phyloP scores from a whole-genome alignment of 2,113 vertebrate species.

The Cebidichthys violaceus region DNA sequence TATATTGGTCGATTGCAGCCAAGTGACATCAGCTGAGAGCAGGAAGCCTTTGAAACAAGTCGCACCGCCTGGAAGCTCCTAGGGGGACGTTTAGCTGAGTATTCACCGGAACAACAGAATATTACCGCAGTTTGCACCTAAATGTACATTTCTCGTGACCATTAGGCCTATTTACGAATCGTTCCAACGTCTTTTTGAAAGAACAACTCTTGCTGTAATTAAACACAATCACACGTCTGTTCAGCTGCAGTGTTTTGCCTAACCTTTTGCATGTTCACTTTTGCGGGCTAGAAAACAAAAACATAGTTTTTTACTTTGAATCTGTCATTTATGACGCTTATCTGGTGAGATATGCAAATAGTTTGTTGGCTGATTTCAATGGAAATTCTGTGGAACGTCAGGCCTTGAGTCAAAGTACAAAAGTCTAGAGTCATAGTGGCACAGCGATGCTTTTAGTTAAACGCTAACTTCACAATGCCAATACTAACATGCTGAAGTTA shows the following conservation, averaged over 20 bases:
- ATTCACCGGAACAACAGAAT: not conserved
- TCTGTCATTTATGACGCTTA: not conserved
- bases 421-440: not conserved
- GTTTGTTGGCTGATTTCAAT: not conserved
- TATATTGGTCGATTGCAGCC: not conserved
- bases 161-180: not conserved
- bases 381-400: not conserved
- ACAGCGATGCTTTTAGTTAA: not conserved
- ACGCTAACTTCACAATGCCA: too few relatives aligned
- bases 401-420: not conserved
- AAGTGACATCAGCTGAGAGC: constrained; percentile 31
- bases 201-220: not conserved
- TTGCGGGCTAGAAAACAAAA: not conserved
- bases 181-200: not conserved
- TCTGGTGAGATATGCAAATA: not conserved
- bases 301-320: not conserved
- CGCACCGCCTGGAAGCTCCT: not conserved
- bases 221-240: not conserved
- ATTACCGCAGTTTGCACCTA: not conserved
- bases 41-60: constrained; percentile 6
- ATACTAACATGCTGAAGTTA: not conserved
- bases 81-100: not conserved
- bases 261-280: not conserved
- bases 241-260: too few relatives aligned
- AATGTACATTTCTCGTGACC: not conserved